These are phyloP conservation scores for Apostichopus parvimensis DNA, from an alignment of 35 echinoderm and acorn worm species.

Conservation along the genomic window DNA sequence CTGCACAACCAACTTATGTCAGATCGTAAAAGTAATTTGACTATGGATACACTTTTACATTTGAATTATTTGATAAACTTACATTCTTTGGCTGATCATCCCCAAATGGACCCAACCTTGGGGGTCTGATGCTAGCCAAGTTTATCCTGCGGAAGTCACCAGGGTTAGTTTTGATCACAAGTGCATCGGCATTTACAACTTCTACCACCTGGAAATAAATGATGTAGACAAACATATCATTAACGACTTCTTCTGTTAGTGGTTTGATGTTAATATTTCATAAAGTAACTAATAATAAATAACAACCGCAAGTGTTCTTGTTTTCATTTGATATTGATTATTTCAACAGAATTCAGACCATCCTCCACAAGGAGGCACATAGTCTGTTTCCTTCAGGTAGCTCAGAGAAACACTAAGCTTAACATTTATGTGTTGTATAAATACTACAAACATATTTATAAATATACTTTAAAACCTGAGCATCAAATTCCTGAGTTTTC, in stretches of 20 bases:
- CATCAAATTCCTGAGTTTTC: no score
- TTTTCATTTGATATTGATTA: no score
- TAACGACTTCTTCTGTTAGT: no score
- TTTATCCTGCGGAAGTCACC: conserved; percentile 84
- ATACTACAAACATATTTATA: no score
- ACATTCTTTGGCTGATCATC: conserved; percentile 78
- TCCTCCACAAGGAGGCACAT: no score
- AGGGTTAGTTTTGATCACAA: conserved; percentile 77
- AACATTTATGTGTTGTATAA: neutral
- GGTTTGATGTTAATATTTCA: no score
- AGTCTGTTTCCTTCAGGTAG: neutral
- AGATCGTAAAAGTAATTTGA: no score
- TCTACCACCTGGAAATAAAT: conserved; percentile 75
- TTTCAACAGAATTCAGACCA: no score
- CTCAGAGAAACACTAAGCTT: neutral
- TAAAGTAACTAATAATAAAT: neutral
- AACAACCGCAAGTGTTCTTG: neutral
- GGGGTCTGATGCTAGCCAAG: conserved; percentile 90
- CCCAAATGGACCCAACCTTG: conserved; percentile 66
- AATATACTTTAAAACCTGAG: no score
- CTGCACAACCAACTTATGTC: no score
- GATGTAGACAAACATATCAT: neutral
- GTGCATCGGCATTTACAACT: conserved; percentile 93
- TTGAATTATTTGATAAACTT: neutral
- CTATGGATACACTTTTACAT: no score